These are phyloP conservation scores for Spea bombifrons DNA, from an alignment of 2,113 vertebrate genomes.

Conservation along the genomic window DNA sequence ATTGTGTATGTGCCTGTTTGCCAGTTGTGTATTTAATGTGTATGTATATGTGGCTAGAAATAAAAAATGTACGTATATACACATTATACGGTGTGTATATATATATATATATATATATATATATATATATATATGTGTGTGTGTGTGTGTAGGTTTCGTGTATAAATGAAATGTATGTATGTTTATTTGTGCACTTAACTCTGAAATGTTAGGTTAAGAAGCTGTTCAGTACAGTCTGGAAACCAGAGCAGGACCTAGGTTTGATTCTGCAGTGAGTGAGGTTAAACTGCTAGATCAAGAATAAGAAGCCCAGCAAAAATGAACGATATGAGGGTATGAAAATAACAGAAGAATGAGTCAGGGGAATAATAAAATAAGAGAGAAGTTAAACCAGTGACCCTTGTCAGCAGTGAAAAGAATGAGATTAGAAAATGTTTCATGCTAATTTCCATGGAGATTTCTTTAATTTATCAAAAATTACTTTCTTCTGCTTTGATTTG, in stretches of 20 bases:
- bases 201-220: not conserved
- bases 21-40: too few relatives aligned
- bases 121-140: too few relatives aligned
- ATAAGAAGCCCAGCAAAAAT: slow-evolving; percentile 57
- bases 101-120: too few relatives aligned
- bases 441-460: slow-evolving; percentile 99
- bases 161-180: too few relatives aligned
- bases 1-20: too few relatives aligned
- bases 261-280: slow-evolving; percentile 56
- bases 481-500: slow-evolving; percentile 89
- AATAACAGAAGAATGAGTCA: slow-evolving; percentile 67
- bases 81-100: not conserved
- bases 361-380: slow-evolving; percentile 77
- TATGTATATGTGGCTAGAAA: not conserved
- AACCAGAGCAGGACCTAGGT: slow-evolving; percentile 55
- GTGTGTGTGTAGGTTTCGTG: too few relatives aligned
- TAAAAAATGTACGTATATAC: not conserved
- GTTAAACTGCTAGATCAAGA: slow-evolving; percentile 52
- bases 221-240: slow-evolving; percentile 23
- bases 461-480: slow-evolving; percentile 96
- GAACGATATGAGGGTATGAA: slow-evolving; percentile 67
- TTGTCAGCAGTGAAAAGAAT: slow-evolving; percentile 88
- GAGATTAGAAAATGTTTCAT: slow-evolving; percentile 99
- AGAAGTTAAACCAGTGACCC: slow-evolving; percentile 91
- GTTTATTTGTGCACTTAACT: too few relatives aligned